These are phyloP conservation scores for Thymallus thymallus DNA, from an alignment of 2,113 vertebrate genomes.

Conservation along the genomic window DNA sequence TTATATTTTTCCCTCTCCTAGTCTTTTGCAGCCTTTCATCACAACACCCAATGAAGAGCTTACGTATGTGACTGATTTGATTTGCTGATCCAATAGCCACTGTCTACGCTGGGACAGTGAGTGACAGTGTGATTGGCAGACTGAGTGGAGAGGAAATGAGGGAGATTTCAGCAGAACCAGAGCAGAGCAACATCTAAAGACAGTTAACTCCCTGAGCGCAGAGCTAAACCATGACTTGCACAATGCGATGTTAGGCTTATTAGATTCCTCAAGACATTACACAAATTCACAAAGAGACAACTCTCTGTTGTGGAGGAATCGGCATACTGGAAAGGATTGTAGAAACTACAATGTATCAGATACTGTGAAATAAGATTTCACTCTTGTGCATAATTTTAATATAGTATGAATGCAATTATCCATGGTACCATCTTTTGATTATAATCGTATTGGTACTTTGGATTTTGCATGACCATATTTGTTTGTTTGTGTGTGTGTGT, in stretches of 20 bases:
- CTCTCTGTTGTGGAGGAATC: too few relatives aligned
- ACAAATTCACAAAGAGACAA: not conserved
- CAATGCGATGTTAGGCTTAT: too few relatives aligned
- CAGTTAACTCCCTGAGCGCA: too few relatives aligned
- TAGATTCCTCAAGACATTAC: too few relatives aligned
- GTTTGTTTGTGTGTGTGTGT: not conserved
- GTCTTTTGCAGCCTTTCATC: not conserved
- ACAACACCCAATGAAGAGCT: slow-evolving; percentile 10
- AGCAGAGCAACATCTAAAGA: not conserved
- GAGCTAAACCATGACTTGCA: too few relatives aligned
- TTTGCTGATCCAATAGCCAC: slow-evolving; percentile 22
- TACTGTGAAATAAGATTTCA: too few relatives aligned
- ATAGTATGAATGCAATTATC: not conserved
- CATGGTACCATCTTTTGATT: not conserved
- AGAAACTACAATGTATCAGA: not conserved
- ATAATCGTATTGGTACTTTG: not conserved
- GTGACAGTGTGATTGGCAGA: slow-evolving; percentile 43
- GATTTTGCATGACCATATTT: not conserved
- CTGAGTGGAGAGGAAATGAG: slow-evolving; percentile 49
- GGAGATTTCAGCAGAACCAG: slow-evolving; percentile 13
- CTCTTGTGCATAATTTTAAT: not conserved
- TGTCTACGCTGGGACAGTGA: slow-evolving; percentile 14
- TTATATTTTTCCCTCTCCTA: not conserved
- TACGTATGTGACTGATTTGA: slow-evolving; percentile 10
- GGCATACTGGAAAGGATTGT: not conserved